A percentile compares a stretch with the other conserved stretches of the same genome.
Conservation (phyloP, 2,113 vertebrate genomes). For the Semicossyphus pulcher region DNA sequence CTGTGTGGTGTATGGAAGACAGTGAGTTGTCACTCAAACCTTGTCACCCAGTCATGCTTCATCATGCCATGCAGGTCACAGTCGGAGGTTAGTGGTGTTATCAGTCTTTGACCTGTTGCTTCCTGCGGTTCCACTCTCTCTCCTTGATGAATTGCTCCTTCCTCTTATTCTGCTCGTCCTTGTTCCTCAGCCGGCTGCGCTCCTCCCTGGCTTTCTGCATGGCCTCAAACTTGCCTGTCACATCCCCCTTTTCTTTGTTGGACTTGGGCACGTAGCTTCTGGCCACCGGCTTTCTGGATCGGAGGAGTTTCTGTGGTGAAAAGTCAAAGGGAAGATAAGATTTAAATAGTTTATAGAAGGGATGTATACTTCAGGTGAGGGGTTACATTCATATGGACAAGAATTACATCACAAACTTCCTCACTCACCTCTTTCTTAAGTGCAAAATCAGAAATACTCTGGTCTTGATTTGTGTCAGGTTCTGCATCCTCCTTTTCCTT, state of each 20-base stretch:
- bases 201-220: conserved; percentile 98
- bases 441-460: conserved; percentile 87
- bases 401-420: neutral
- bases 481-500: conserved; percentile 37
- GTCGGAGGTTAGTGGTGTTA: conserved; percentile 61
- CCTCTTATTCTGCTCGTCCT: conserved; percentile 94
- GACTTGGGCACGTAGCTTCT: conserved; percentile 93
- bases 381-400: neutral
- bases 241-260: conserved; percentile 88
- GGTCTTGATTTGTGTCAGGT: conserved; percentile 17
- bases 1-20: conserved; percentile 19
- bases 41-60: conserved; percentile 60
- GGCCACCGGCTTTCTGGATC: conserved; percentile 91
- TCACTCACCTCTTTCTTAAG: conserved; percentile 81
- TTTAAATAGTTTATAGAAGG: no score
- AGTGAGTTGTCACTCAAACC: conserved; percentile 57
- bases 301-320: conserved; percentile 90
- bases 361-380: no score
- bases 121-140: conserved; percentile 93
- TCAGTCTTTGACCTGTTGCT: conserved; percentile 91
- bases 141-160: conserved; percentile 97
- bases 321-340: neutral
- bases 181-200: conserved; percentile 91
- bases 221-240: conserved; percentile 95
- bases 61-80: conserved; percentile 75